These are phyloP conservation scores for Nothocercus julius DNA, from an alignment of 2,113 vertebrate species.

Conservation along the genomic window DNA sequence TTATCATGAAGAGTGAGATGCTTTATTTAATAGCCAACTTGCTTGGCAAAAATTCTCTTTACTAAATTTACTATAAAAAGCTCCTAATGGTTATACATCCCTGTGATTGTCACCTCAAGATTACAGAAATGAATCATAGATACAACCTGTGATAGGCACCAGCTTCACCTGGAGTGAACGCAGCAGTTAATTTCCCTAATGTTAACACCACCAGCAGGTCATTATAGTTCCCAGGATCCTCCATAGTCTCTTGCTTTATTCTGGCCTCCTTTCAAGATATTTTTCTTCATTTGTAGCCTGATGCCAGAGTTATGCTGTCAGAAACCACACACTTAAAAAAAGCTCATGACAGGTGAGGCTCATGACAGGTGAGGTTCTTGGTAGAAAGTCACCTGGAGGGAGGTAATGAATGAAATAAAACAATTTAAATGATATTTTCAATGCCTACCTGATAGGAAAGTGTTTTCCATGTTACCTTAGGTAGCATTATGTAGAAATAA, in stretches of 20 bases:
- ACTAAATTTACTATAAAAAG: not conserved
- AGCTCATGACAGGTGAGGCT: not conserved
- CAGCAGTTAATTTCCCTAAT: not conserved
- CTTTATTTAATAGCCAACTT: not conserved
- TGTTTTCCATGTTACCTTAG: not conserved
- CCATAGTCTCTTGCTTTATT: not conserved
- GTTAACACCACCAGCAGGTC: not conserved
- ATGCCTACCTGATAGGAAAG: not conserved
- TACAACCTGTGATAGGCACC: not conserved
- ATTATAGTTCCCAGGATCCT: not conserved
- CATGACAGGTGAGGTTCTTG: not conserved
- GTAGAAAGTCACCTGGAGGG: not conserved
- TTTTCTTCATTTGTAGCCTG: not conserved
- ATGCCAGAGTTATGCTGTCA: not conserved
- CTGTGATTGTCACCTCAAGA: not conserved
- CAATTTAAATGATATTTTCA: not conserved
- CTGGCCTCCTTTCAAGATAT: not conserved
- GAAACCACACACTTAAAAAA: not conserved
- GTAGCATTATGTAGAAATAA: not conserved
- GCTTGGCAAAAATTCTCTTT: not conserved
- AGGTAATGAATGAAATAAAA: not conserved
- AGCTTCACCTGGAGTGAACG: not conserved
- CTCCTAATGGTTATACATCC: not conserved
- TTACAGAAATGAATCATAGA: not conserved
- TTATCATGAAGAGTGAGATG: not conserved